These are phyloP conservation scores for Leptogaster cylindrica DNA, from an alignment of 2,888 invertebrate species.

Conservation along the genomic window DNA sequence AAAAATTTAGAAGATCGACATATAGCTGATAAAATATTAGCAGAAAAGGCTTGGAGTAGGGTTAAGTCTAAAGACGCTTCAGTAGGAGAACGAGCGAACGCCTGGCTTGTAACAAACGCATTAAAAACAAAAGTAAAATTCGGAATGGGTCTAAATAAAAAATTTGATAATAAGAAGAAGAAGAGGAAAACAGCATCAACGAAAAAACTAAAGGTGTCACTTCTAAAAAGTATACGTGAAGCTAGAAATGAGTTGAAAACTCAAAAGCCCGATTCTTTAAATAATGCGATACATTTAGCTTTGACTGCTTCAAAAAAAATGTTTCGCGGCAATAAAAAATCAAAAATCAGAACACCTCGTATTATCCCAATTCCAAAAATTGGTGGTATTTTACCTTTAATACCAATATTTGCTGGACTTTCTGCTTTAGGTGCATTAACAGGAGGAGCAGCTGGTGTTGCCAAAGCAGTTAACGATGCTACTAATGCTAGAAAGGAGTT, in stretches of 20 bases:
- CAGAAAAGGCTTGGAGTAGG: conserved; percentile 36
- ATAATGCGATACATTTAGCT: conserved; percentile 42
- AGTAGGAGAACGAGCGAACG: conserved; percentile 30
- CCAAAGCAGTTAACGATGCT: background rate
- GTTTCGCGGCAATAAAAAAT: conserved; percentile 28
- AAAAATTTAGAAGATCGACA: conserved; percentile 15
- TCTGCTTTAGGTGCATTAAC: background rate
- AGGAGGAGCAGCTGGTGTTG: background rate
- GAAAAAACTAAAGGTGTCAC: background rate
- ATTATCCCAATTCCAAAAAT: no score
- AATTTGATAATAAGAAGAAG: background rate
- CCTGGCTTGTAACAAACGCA: conserved; percentile 10
- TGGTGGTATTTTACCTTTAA: no score
- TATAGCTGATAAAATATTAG: conserved; percentile 35
- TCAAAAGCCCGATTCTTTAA: conserved; percentile 27
- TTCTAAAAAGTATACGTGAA: background rate
- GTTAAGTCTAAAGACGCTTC: conserved; percentile 41
- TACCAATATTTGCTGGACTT: background rate
- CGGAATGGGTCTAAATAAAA: conserved; percentile 35
- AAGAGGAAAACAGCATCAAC: no score
- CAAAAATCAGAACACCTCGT: no score
- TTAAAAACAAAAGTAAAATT: conserved; percentile 36
- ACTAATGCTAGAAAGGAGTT: background rate
- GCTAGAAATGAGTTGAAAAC: conserved; percentile 18
- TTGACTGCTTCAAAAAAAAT: conserved; percentile 14